phyloP scores from a whole-genome alignment of 2,797 vertebrate genomes.

The Hyperoplus immaculatus region DNA sequence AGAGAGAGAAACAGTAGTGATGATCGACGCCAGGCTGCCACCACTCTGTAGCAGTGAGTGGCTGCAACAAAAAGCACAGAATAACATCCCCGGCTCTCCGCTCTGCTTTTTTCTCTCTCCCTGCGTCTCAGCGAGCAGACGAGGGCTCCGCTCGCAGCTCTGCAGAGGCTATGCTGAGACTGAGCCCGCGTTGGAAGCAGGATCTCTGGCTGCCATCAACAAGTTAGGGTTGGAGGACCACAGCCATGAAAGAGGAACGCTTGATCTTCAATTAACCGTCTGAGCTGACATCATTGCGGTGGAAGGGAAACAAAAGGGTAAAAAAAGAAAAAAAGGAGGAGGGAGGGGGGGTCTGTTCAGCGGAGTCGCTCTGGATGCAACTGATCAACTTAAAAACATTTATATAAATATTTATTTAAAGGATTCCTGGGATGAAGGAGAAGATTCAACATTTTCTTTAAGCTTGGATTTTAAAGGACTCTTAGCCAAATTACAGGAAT shows the following conservation, averaged over 20 bases:
- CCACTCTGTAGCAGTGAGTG: conserved; percentile 98
- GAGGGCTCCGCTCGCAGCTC: conserved; percentile 93
- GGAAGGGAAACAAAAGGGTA: conserved; percentile 73
- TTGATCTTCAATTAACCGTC: conserved; percentile 90
- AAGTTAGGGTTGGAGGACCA: conserved; percentile 93
- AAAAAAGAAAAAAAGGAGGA: conserved; percentile 65
- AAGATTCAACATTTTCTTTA: conserved; percentile 58
- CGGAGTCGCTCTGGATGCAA: conserved; percentile 84
- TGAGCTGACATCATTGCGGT: conserved; percentile 84
- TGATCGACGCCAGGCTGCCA: conserved; percentile 98
- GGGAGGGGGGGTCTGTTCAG: conserved; percentile 58
- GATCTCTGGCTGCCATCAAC: conserved; percentile 93
- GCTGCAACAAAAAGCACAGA: conserved; percentile 97
- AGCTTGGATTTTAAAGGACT: conserved; percentile 76
- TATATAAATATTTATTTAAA: conserved; percentile 65
- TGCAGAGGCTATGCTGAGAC: conserved; percentile 91
- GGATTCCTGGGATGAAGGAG: conserved; percentile 73
- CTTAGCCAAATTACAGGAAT: conserved; percentile 65
- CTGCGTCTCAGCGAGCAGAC: conserved; percentile 91
- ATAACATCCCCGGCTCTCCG: conserved; percentile 85
- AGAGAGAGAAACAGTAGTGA: conserved; percentile 97
- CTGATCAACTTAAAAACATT: conserved; percentile 82
- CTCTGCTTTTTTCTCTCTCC: conserved; percentile 87
- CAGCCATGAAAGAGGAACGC: conserved; percentile 83
- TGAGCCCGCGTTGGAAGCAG: conserved; percentile 88